These are phyloP conservation scores for Hemiscyllium ocellatum DNA, from an alignment of 2,113 vertebrate genomes.

Conservation along the genomic window DNA sequence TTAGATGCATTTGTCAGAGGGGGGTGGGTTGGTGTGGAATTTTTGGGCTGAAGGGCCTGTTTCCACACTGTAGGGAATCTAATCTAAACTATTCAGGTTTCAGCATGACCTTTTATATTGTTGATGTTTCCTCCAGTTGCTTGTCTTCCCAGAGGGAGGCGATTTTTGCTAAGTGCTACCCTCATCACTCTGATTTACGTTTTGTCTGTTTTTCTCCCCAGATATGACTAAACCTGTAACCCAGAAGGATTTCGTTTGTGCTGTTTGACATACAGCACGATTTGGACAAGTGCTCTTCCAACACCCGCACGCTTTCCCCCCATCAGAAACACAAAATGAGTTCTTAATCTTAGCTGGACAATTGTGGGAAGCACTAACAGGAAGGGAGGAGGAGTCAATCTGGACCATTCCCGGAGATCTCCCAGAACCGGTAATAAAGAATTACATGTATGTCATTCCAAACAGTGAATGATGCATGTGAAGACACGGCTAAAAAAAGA, in stretches of 20 bases:
- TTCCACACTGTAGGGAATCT: no score
- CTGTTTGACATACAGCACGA: not conserved
- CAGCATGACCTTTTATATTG: not conserved
- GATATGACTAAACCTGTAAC: not conserved
- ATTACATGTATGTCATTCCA: not conserved
- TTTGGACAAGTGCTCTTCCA: not conserved
- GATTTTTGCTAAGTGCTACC: not conserved
- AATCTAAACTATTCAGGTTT: not conserved
- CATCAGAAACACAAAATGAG: not conserved
- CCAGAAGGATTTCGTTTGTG: not conserved
- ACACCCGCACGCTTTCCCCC: not conserved
- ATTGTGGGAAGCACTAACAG: not conserved
- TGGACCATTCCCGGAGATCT: not conserved
- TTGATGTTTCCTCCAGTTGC: not conserved
- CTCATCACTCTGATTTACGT: not conserved
- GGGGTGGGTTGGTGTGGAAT: no score
- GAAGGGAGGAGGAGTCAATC: constrained; percentile 2
- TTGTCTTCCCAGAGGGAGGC: not conserved
- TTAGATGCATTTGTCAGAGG: no score
- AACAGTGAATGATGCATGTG: not conserved
- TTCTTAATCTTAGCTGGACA: not conserved
- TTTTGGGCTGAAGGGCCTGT: no score
- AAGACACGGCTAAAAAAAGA: not conserved
- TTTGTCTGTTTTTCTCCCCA: not conserved
- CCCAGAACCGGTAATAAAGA: not conserved